phyloP scores from a whole-genome alignment of 2,797 vertebrate species.

The Gorsachius magnificus region DNA sequence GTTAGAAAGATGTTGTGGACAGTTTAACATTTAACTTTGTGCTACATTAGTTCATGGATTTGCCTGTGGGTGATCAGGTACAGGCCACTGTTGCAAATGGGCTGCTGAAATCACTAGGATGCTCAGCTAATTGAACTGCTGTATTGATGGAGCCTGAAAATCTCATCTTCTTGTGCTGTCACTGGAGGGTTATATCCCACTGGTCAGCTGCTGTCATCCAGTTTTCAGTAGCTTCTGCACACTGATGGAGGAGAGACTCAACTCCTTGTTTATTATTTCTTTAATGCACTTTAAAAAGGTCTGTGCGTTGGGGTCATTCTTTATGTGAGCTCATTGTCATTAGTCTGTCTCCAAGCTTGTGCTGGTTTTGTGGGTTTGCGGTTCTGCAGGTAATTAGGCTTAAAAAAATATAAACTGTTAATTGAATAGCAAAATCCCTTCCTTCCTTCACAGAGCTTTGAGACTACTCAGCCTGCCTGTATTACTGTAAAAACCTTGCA shows the following conservation, averaged over 20 bases:
- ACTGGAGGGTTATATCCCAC: background rate
- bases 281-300: background rate
- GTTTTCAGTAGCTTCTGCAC: background rate
- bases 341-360: background rate
- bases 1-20: background rate
- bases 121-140: background rate
- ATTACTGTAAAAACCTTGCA: constrained; percentile 25
- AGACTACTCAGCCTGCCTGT: background rate
- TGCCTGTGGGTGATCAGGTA: background rate
- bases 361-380: background rate
- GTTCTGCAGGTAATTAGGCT: constrained; percentile 27
- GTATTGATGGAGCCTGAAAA: background rate
- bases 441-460: background rate
- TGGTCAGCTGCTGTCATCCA: background rate
- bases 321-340: background rate
- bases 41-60: background rate
- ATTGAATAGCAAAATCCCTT: constrained; percentile 34
- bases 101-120: background rate
- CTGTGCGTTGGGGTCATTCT: background rate
- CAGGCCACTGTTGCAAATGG: background rate
- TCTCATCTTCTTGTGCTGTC: background rate
- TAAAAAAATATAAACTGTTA: constrained; percentile 31
- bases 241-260: background rate
- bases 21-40: background rate
- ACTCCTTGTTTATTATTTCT: background rate